phyloP scores from a whole-genome alignment of 2,888 invertebrate genomes.

The Leucoptera coffeella region DNA sequence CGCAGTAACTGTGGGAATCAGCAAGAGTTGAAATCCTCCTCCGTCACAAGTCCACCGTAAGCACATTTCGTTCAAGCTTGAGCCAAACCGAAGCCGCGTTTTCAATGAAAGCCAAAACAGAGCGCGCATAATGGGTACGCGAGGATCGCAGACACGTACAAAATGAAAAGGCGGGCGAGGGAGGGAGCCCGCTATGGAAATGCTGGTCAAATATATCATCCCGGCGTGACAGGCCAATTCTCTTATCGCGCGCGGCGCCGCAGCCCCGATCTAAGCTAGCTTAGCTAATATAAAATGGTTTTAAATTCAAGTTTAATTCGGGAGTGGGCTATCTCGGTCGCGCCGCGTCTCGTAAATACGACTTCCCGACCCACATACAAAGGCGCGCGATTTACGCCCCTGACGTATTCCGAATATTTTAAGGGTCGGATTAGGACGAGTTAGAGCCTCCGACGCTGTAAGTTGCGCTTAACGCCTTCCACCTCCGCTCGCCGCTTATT shows the following conservation, averaged over 20 bases:
- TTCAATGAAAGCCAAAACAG: constrained; percentile 42
- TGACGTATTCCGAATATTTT: constrained; percentile 46
- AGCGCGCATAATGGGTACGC: constrained; percentile 45
- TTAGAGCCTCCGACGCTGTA: no score
- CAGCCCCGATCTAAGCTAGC: constrained; percentile 51
- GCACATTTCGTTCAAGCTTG: no score
- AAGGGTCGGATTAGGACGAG: constrained; percentile 26
- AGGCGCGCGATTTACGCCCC: constrained; percentile 45
- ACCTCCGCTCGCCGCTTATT: not conserved
- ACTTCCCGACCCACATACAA: constrained; percentile 27
- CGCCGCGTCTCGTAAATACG: constrained; percentile 31
- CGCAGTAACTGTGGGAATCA: no score
- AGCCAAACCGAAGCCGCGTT: constrained; percentile 8
- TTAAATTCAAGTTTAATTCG: constrained; percentile 53
- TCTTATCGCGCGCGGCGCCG: constrained; percentile 67
- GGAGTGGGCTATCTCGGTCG: constrained; percentile 34
- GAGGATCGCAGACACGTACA: constrained; percentile 47
- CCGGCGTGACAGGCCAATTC: constrained; percentile 84
- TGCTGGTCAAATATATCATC: constrained; percentile 88
- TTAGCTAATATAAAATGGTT: constrained; percentile 55
- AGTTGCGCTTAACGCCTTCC: no score
- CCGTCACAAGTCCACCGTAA: not conserved
- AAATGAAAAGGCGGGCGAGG: constrained; percentile 41
- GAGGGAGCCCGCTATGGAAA: constrained; percentile 59
- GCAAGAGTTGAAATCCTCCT: no score